phyloP scores from a whole-genome alignment of 1,140 invertebrate genomes.

The Lethocerus indicus region DNA sequence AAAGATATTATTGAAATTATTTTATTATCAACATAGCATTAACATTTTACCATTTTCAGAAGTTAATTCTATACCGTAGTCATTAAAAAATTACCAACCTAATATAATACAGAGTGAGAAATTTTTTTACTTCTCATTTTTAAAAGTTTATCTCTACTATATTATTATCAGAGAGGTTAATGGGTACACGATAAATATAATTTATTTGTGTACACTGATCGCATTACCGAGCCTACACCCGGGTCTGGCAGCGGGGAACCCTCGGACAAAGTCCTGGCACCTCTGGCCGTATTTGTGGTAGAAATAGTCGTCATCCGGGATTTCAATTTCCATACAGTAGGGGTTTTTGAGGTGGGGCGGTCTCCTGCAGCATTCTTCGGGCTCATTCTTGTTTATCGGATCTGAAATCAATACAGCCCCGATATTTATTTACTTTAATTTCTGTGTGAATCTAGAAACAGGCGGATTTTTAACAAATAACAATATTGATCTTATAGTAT shows the following conservation, averaged over 20 bases:
- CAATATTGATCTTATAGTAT: background rate
- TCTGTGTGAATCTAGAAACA: background rate
- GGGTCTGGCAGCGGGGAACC: conserved; percentile 62
- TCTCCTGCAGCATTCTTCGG: conserved; percentile 70
- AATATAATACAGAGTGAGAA: too few relatives aligned
- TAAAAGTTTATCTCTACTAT: too few relatives aligned
- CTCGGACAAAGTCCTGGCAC: conserved; percentile 76
- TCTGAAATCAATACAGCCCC: conserved; percentile 31
- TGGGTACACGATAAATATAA: too few relatives aligned
- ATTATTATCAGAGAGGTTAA: too few relatives aligned
- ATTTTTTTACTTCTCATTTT: too few relatives aligned
- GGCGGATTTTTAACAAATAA: background rate
- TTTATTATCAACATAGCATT: background rate
- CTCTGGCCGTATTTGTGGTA: conserved; percentile 66
- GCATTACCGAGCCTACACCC: conserved; percentile 65
- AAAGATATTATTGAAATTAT: background rate
- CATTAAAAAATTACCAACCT: too few relatives aligned
- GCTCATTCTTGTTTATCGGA: conserved; percentile 66
- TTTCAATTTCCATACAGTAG: conserved; percentile 77
- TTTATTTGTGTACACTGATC: too few relatives aligned
- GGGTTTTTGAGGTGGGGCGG: conserved; percentile 64
- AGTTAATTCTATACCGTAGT: background rate
- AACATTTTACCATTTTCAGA: background rate
- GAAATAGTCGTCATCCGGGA: conserved; percentile 84
- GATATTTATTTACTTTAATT: background rate